Percentiles rank a stretch among this genome's conserved stretches.
Evolutionary conservation across 2,888 invertebrate species (phyloP).

Genomic region (Masnerella sp.): DNA sequence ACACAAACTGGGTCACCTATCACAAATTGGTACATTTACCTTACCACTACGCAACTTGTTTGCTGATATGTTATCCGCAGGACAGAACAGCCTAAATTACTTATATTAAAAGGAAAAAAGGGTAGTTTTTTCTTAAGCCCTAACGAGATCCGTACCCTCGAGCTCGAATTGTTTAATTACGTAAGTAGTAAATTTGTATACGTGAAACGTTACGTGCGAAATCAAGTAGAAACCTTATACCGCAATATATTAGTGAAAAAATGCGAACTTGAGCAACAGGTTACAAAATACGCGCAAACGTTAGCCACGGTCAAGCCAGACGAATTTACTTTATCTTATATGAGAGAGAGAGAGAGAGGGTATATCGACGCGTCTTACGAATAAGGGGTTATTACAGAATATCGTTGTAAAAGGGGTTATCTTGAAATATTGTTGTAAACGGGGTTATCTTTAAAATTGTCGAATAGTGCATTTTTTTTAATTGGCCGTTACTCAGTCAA

Average conservation of each 20-base stretch:
- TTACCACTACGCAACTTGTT: no score
- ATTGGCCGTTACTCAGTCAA: no score
- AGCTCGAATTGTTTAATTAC: slow-evolving; percentile 59
- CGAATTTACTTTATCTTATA: slow-evolving; percentile 10
- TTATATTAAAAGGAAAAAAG: slow-evolving; percentile 34
- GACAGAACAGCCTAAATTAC: slow-evolving; percentile 45
- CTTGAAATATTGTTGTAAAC: no score
- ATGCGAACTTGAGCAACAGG: slow-evolving; percentile 1
- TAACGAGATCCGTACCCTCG: slow-evolving; percentile 2
- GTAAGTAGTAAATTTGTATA: slow-evolving; percentile 65
- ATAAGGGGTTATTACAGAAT: no score
- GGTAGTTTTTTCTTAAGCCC: background rate
- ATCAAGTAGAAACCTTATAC: background rate
- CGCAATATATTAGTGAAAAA: background rate
- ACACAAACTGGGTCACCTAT: no score
- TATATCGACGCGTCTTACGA: no score
- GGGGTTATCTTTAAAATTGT: no score
- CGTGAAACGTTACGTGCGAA: slow-evolving; percentile 44
- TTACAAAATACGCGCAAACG: background rate
- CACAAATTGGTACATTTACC: no score
- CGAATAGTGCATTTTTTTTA: no score
- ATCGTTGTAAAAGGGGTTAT: no score
- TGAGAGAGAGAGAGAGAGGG: no score
- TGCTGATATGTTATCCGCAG: no score
- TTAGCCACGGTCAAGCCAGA: background rate